Evolutionary conservation across 2,888 invertebrate species (phyloP), one percentile per base, ranked within the genome.

Genomic region (Dione juno): DNA sequence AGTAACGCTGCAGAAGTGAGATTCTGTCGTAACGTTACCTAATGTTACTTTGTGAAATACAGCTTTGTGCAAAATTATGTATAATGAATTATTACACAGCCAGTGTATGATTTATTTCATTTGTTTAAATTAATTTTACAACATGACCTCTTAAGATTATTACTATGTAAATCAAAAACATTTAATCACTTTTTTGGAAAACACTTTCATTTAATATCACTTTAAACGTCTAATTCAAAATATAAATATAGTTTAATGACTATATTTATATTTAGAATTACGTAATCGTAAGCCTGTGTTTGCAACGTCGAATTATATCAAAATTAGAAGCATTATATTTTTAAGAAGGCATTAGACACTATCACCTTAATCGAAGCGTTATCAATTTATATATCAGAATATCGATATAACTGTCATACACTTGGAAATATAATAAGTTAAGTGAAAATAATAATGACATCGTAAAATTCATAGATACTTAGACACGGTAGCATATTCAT

Each of bases 11-110:
- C 16, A 9, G 14, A 64, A 64, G 37, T 13, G 13, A 40, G 14
- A 11, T 14, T 11, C 19, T 28, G 52, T 61, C 11, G 28, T 45
- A 13, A 11, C 28, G 50, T 64, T 64, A 52, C 50, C 14, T 64
- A 64, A 64, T 21, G 16, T 21, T 45, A 48, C 37, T 45, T 40
- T 37, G 16, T 57, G 13, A 54, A 11, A 50, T 45, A 45, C n/a
- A n/a, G 40, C 40, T 40, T 8, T 10, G 40, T 40, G 40, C 40
- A 11, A 40, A 40, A 40, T 16, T 16, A 48, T 48, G 45, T 50
- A 50, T 6, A 50, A 50, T 19, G 19, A 11, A 50, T 19, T 50
- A 11, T 19, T 10, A 16, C 11, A 5, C 28, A 28, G 28, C 3
- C 28, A 28, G 28, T 28, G 28, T 5, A 5, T 28, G 2, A 28